phyloP scores from a whole-genome alignment of 1,140 invertebrate genomes.

The Plectus sambesii region DNA sequence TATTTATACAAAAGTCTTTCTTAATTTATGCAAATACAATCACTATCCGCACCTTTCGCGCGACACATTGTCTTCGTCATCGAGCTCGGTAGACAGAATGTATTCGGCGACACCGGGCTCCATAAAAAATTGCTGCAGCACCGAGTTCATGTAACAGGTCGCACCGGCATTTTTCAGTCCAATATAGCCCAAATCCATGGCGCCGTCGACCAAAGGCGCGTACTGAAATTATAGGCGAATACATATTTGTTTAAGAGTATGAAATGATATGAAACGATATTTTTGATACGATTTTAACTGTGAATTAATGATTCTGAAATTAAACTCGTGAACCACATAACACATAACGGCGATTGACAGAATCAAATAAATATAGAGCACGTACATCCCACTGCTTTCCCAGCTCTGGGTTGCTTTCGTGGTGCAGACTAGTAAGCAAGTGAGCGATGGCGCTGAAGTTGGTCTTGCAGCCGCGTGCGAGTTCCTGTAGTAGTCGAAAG shows the following conservation, averaged over 20 bases:
- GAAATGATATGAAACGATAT: neutral
- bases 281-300: neutral
- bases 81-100: neutral
- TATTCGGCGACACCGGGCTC: neutral
- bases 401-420: too few species aligned
- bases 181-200: slow-evolving; percentile 61
- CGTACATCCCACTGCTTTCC: neutral
- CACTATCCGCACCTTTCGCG: too few species aligned
- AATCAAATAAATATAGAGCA: neutral
- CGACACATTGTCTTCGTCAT: too few species aligned
- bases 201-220: neutral
- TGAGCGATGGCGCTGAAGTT: neutral
- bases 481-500: neutral
- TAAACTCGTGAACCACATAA: neutral
- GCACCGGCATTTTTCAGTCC: slow-evolving; percentile 94
- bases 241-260: neutral
- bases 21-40: too few species aligned
- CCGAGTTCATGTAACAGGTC: slow-evolving; percentile 98
- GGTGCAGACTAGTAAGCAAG: too few species aligned
- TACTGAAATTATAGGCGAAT: neutral
- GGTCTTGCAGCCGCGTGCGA: neutral
- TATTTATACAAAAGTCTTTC: too few species aligned
- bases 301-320: neutral
- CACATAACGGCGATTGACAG: neutral
- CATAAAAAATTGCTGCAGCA: slow-evolving; percentile 64